A percentile compares a stretch with the other conserved stretches of the same genome.
phyloP scores from a whole-genome alignment of 1,140 invertebrate species.

The Ceratina australensis region DNA sequence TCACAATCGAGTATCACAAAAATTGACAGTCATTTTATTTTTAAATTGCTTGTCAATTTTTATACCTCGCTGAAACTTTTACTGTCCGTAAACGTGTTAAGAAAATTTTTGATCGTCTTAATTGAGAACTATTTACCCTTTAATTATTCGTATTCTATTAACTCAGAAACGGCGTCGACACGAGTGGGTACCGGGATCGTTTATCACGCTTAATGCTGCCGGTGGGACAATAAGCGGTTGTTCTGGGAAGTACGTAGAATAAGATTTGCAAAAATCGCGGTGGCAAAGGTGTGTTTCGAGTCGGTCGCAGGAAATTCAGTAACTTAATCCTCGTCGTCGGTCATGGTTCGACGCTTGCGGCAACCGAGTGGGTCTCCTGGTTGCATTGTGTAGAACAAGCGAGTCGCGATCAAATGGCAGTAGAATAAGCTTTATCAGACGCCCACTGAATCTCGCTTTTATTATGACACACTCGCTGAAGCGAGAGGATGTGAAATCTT shows the following conservation, averaged over 20 bases:
- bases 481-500: background rate
- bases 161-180: too few relatives aligned
- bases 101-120: too few relatives aligned
- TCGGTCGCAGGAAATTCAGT: background rate
- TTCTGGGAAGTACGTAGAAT: background rate
- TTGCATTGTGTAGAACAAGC: background rate
- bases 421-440: background rate
- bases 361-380: background rate
- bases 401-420: background rate
- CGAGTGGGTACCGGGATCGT: background rate
- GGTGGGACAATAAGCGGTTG: background rate
- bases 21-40: too few relatives aligned
- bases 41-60: too few relatives aligned
- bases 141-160: too few relatives aligned
- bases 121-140: too few relatives aligned
- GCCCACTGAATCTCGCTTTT: background rate
- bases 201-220: background rate
- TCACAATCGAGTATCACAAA: too few relatives aligned
- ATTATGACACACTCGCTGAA: too few relatives aligned
- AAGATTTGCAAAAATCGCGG: background rate
- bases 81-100: too few relatives aligned
- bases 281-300: background rate
- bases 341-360: background rate
- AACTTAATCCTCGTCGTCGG: slow-evolving; percentile 1
- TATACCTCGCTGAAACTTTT: too few relatives aligned